Evolutionary conservation across 2,888 invertebrate genomes (phyloP).

Genomic region (Malthinus seriepunctatus): DNA sequence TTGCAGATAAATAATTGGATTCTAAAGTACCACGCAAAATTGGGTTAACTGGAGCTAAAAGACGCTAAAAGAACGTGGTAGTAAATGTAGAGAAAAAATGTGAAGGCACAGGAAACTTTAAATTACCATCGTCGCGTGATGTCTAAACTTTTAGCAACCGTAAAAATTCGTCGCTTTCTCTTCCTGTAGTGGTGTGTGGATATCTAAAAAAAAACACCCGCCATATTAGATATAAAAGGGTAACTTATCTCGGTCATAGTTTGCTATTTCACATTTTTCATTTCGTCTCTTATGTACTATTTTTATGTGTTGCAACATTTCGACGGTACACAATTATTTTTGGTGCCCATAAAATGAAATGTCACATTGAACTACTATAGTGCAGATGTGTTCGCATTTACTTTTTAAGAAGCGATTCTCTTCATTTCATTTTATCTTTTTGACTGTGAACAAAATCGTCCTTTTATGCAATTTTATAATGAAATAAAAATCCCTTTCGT

Average conservation of each 20-base stretch:
- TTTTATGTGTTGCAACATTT: slow-evolving; percentile 1
- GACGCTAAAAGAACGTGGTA: background rate
- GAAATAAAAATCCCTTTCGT: no score
- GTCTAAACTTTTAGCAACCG: slow-evolving; percentile 2
- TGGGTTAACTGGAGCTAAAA: no score
- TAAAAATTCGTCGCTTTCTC: slow-evolving; percentile 2
- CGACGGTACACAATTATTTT: slow-evolving; percentile 4
- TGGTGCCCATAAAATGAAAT: slow-evolving; percentile 7
- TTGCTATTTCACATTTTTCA: slow-evolving; percentile 6
- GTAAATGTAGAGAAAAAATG: slow-evolving; percentile 4
- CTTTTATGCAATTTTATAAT: background rate
- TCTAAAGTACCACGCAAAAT: no score
- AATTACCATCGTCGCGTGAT: background rate
- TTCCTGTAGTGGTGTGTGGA: slow-evolving; percentile 1
- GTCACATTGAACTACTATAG: background rate
- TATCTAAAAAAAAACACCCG: no score
- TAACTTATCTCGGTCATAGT: slow-evolving; percentile 3
- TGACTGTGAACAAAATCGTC: background rate
- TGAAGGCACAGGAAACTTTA: background rate
- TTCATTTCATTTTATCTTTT: background rate
- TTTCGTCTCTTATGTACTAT: background rate
- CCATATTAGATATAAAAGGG: slow-evolving; percentile 2
- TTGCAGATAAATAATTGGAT: no score
- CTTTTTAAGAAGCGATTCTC: background rate
- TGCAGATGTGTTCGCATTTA: slow-evolving; percentile 1